Base-by-base conservation (phyloP, 1,140 invertebrate species). In the Manduca sexta region DNA sequence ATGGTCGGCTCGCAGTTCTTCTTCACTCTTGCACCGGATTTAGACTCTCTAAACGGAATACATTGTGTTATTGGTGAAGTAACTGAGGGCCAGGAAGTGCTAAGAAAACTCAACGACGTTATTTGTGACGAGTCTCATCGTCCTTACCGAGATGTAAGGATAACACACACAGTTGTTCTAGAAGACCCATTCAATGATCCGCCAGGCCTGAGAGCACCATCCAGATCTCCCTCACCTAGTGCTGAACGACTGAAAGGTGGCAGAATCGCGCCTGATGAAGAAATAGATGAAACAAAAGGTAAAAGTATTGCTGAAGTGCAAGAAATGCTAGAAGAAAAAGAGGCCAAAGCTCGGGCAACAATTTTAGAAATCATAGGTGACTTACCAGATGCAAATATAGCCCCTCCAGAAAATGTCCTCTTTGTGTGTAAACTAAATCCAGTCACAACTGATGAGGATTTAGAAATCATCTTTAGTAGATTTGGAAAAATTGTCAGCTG, bases 351-450 rank as follows among this genome's bases (percentile, higher is more conserved):
- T 12, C 89, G 97, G 67, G 98, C 98, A 6, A 98, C 98, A 13
- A 97, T 99, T 60, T 87, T 99, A 33, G 98, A 99, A 90, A 99
- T 99, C 88, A 95, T 99, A 29, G 98, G 98, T 0, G 98, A 99
- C 86, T 87, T 99, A 44, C 98, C 97, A 0, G 94, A 98, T 88
- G 97, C 95, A 33, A 98, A 99, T 35, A 94, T 98, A 73, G 96
- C 95, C 14, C 98, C 98, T 0, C 97, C 98, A 6, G 98, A 99
- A 87, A 99, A 99, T 89, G 97, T 99, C 8, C 85, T 99, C 0
- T 99, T 99, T 88, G 96, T 99, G 5, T 99, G 98, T 86, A 99
- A 99, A 88, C 86, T 99, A n/a, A 99, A 99, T 89, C 97, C 98
- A 17, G 97, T 99, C 0, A 99, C 98, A 2, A 97, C 92, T 29